Evolutionary conservation across 2,113 vertebrate species (phyloP).

Genomic region (Colaptes auratus): DNA sequence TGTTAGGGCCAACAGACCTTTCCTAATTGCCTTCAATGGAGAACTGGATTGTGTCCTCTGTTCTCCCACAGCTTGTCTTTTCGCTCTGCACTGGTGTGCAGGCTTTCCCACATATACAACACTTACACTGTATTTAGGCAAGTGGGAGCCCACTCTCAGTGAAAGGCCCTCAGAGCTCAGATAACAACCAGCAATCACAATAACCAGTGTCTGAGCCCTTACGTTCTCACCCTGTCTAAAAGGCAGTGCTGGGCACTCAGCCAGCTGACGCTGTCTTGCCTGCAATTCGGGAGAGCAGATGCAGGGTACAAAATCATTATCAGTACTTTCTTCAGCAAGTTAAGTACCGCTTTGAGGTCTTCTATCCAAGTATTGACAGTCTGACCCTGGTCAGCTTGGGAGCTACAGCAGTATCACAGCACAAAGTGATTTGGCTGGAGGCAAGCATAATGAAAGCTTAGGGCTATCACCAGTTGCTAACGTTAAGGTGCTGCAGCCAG

Average conservation of each 20-base stretch:
- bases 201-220: not conserved
- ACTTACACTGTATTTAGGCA: not conserved
- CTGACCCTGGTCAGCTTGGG: constrained; percentile 55
- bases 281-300: not conserved
- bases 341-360: constrained; percentile 52
- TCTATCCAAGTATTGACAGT: constrained; percentile 52
- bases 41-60: not conserved
- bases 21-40: constrained; percentile 13
- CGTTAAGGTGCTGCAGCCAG: constrained; percentile 37
- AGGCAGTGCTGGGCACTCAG: not conserved
- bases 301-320: not conserved
- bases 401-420: constrained; percentile 58
- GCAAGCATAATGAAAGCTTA: constrained; percentile 61
- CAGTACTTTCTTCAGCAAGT: constrained; percentile 38
- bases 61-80: constrained; percentile 25
- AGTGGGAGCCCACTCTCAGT: not conserved
- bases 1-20: constrained; percentile 15
- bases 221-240: constrained; percentile 20
- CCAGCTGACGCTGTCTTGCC: not conserved
- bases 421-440: constrained; percentile 66
- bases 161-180: constrained; percentile 3
- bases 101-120: not conserved
- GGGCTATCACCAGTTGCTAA: constrained; percentile 27
- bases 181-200: not conserved
- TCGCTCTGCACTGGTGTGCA: not conserved